A percentile compares a stretch with the other conserved stretches of the same genome.
Evolutionary conservation across 2,888 invertebrate species (phyloP).

Genomic region (Apantesis nais): DNA sequence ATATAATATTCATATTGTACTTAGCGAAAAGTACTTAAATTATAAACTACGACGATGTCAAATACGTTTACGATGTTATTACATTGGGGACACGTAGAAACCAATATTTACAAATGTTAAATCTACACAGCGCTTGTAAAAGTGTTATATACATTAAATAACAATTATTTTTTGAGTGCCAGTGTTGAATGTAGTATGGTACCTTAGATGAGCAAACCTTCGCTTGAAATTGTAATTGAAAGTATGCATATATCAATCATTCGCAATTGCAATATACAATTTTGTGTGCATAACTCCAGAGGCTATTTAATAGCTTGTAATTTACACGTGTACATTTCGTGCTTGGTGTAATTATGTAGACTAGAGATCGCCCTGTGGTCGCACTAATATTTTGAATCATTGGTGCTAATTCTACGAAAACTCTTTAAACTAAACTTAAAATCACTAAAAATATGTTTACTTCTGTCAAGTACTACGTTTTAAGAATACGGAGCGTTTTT

Average conservation of each 20-base stretch:
- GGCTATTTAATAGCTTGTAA: slow-evolving; percentile 30
- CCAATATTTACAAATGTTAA: neutral
- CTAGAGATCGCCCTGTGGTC: too few species aligned
- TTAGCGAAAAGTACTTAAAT: neutral
- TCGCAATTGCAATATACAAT: slow-evolving; percentile 64
- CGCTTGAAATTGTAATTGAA: slow-evolving; percentile 66
- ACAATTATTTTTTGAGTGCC: too few species aligned
- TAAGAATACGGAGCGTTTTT: too few species aligned
- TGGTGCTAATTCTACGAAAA: too few species aligned
- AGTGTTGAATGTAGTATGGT: neutral
- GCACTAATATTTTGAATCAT: too few species aligned
- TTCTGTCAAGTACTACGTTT: too few species aligned
- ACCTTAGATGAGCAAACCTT: slow-evolving; percentile 50
- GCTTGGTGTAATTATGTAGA: neutral
- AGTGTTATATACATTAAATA: too few species aligned
- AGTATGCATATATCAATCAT: slow-evolving; percentile 62
- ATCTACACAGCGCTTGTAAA: neutral
- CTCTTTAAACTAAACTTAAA: too few species aligned
- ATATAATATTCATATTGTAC: neutral
- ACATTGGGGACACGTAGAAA: neutral
- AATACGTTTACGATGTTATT: neutral
- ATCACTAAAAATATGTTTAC: too few species aligned
- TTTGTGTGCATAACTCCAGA: slow-evolving; percentile 44
- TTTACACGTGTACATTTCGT: neutral
- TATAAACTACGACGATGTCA: neutral